Percentiles rank a stretch among this genome's conserved stretches.
These are phyloP conservation scores for Betta splendens DNA, from an alignment of 2,797 vertebrate genomes.

Conservation along the genomic window DNA sequence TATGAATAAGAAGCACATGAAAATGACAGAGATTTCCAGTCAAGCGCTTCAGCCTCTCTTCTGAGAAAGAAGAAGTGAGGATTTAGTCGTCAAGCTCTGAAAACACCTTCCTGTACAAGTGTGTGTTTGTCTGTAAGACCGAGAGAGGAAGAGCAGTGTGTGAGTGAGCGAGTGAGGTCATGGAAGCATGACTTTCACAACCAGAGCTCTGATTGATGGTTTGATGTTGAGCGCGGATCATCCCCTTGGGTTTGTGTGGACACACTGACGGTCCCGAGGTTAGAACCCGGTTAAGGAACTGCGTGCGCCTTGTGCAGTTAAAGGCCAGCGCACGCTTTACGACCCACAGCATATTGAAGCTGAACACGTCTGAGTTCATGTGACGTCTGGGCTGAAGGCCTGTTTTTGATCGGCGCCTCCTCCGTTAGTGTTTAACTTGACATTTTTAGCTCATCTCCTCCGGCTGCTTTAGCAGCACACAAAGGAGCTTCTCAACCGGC, in stretches of 20 bases:
- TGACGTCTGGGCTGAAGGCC: constrained; percentile 31
- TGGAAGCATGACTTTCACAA: constrained; percentile 2
- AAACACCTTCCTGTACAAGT: not conserved
- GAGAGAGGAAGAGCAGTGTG: too few relatives aligned
- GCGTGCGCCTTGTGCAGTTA: too few relatives aligned
- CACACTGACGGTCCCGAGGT: not conserved
- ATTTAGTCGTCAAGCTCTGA: constrained; percentile 4
- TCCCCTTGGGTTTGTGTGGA: constrained; percentile 3
- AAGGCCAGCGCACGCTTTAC: not conserved
- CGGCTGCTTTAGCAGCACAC: constrained; percentile 31
- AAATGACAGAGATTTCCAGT: constrained; percentile 22
- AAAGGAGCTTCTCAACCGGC: constrained; percentile 29
- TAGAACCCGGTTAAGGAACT: not conserved
- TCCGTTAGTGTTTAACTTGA: constrained; percentile 33
- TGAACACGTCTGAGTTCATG: constrained; percentile 19
- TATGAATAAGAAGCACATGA: too few relatives aligned
- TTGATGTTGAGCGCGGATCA: constrained; percentile 28
- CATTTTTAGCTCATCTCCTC: not conserved
- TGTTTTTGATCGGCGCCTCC: constrained; percentile 6
- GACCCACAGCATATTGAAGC: constrained; percentile 13
- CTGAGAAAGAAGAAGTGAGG: constrained; percentile 58
- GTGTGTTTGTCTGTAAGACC: not conserved
- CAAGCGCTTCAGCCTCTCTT: constrained; percentile 30
- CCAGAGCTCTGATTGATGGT: constrained; percentile 8
- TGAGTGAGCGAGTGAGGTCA: constrained; percentile 3